These are phyloP conservation scores for Plagodis pulveraria DNA, from an alignment of 2,888 invertebrate genomes.

Conservation along the genomic window DNA sequence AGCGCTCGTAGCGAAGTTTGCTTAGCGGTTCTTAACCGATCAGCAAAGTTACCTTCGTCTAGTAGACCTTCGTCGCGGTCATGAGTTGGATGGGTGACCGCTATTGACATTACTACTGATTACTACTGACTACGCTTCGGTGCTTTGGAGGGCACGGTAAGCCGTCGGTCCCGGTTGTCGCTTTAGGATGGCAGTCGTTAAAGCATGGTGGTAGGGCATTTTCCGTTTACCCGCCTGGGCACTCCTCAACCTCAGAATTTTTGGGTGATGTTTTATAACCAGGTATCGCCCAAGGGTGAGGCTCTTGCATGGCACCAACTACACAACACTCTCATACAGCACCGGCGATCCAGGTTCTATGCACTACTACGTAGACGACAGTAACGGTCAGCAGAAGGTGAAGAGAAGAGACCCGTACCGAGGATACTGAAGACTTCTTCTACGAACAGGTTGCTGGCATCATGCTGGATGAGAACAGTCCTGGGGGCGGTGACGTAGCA, in stretches of 20 bases:
- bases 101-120: no score
- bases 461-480: slow-evolving; percentile 89
- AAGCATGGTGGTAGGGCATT: no score
- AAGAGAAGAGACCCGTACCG: slow-evolving; percentile 86
- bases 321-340: slow-evolving; percentile 91
- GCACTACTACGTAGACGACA: slow-evolving; percentile 69
- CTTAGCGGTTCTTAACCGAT: no score
- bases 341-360: slow-evolving; percentile 90
- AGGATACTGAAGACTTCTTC: slow-evolving; percentile 86
- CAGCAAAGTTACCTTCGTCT: no score
- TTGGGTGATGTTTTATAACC: slow-evolving; percentile 5
- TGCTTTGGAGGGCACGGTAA: no score
- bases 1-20: no score
- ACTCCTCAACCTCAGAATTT: not conserved
- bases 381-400: slow-evolving; percentile 57
- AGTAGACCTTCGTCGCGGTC: no score
- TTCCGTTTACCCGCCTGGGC: no score
- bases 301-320: slow-evolving; percentile 87
- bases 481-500: slow-evolving; percentile 94
- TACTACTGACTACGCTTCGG: no score
- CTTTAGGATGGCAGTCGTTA: no score
- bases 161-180: no score
- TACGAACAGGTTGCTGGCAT: slow-evolving; percentile 91
- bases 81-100: no score
- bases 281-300: slow-evolving; percentile 88